Evolutionary conservation across 2,797 vertebrate species (phyloP).

Genomic region (Trichosurus vulpecula): DNA sequence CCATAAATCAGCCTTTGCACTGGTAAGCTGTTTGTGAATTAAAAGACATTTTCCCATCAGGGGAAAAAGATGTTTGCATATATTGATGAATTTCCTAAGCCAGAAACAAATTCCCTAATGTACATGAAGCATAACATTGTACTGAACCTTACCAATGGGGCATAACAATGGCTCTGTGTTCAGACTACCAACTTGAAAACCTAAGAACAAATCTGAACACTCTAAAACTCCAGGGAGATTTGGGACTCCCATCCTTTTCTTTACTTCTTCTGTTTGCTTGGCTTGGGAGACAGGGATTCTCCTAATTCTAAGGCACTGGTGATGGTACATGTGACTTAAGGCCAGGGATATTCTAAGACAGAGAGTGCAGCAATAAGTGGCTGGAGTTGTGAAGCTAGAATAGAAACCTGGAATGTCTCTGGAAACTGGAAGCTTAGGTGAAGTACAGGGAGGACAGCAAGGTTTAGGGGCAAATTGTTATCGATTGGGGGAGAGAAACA

Average conservation of each 20-base stretch:
- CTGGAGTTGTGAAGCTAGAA: not conserved
- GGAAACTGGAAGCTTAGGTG: not conserved
- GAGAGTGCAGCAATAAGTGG: not conserved
- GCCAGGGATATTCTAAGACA: not conserved
- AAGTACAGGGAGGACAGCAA: not conserved
- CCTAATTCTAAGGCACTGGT: not conserved
- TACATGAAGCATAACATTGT: not conserved
- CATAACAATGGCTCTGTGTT: not conserved
- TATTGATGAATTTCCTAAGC: not conserved
- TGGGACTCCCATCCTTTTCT: not conserved
- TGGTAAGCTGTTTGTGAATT: not conserved
- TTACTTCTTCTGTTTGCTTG: not conserved
- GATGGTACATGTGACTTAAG: not conserved
- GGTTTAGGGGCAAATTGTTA: not conserved
- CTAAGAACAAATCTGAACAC: not conserved
- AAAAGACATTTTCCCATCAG: not conserved
- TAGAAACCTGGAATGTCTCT: not conserved
- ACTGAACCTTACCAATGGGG: not conserved
- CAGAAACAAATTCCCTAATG: not conserved
- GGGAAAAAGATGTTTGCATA: not conserved
- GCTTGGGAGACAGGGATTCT: not conserved
- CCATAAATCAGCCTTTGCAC: not conserved
- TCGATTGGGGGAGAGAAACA: not conserved
- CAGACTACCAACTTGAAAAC: not conserved
- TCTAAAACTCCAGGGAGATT: not conserved